Conservation (phyloP, 2,113 vertebrate species). For the Tenrec ecaudatus region DNA sequence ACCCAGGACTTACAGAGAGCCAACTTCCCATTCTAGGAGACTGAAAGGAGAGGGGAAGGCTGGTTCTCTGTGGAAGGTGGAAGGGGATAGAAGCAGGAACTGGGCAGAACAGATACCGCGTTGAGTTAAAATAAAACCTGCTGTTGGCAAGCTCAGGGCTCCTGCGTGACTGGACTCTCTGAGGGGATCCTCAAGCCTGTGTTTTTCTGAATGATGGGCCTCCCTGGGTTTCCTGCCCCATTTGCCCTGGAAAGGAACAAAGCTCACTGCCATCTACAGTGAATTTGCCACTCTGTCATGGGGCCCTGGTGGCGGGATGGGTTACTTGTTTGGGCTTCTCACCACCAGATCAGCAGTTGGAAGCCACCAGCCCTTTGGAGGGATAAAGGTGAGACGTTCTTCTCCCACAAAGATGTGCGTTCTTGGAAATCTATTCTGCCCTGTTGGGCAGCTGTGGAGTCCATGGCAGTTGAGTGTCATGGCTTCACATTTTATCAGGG, state of each 20-base stretch:
- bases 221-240: neutral
- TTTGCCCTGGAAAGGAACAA: neutral
- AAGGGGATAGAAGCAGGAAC: neutral
- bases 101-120: neutral
- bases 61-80: neutral
- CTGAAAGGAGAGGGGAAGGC: neutral
- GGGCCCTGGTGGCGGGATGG: too few relatives aligned
- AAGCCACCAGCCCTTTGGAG: too few relatives aligned
- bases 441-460: too few relatives aligned
- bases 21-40: neutral
- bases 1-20: neutral
- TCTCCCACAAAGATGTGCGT: too few relatives aligned
- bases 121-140: neutral
- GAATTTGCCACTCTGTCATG: neutral
- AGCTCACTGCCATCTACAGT: neutral
- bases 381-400: too few relatives aligned
- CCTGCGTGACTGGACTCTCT: neutral
- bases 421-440: too few relatives aligned
- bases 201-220: neutral
- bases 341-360: too few relatives aligned
- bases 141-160: accelerated
- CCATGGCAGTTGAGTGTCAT: too few relatives aligned
- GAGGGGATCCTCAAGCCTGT: neutral
- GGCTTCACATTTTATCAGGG: too few relatives aligned
- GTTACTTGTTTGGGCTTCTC: too few relatives aligned